phyloP scores from a whole-genome alignment of 2,113 vertebrate species.

The Neolamprologus sp. region DNA sequence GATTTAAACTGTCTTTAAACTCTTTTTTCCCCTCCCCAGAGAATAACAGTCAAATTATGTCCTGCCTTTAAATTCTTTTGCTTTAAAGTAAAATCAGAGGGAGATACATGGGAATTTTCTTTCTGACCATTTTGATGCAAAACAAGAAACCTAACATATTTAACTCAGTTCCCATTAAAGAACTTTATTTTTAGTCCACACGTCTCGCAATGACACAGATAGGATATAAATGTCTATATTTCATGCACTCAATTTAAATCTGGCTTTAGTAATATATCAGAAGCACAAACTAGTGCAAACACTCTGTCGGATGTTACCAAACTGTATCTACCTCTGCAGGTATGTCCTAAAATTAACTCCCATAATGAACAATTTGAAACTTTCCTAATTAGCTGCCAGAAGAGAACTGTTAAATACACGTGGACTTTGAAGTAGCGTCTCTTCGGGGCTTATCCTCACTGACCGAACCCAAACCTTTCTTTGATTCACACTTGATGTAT shows the following conservation, averaged over 20 bases:
- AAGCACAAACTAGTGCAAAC: background rate
- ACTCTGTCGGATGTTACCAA: background rate
- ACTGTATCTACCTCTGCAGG: background rate
- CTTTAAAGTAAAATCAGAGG: background rate
- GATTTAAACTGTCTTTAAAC: background rate
- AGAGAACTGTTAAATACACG: background rate
- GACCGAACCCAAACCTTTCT: slow-evolving; percentile 16
- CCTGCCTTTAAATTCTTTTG: background rate
- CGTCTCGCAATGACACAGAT: background rate
- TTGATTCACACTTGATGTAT: slow-evolving; percentile 54
- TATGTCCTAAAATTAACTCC: background rate
- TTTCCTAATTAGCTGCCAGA: background rate
- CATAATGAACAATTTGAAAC: background rate
- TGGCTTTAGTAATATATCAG: background rate
- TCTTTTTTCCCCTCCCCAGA: background rate
- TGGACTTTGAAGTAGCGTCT: background rate
- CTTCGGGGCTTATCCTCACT: background rate
- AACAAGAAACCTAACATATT: background rate
- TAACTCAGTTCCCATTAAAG: background rate
- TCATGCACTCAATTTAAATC: background rate
- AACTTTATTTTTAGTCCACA: background rate
- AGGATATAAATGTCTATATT: background rate
- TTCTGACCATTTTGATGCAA: background rate
- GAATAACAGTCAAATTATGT: background rate
- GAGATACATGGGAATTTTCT: background rate